These are phyloP conservation scores for Sisyra nigra DNA, from an alignment of 2,888 invertebrate species.

Conservation along the genomic window DNA sequence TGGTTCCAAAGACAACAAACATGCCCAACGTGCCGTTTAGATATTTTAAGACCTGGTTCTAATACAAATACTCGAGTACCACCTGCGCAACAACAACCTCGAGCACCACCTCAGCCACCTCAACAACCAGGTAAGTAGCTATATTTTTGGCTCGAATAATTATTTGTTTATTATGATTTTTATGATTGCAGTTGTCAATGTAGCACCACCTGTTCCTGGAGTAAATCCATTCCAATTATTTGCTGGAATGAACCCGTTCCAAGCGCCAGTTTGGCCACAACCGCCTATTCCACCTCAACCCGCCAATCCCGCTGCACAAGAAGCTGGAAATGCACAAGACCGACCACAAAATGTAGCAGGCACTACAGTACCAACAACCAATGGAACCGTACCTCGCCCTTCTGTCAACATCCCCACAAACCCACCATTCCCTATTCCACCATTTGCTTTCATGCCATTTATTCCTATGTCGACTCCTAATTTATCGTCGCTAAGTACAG, in stretches of 20 bases:
- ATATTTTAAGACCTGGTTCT: conserved; percentile 40
- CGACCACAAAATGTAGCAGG: conserved; percentile 12
- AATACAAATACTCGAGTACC: conserved; percentile 28
- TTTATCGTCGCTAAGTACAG: conserved; percentile 57
- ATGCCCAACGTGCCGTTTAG: conserved; percentile 94
- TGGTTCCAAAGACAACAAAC: conserved; percentile 99
- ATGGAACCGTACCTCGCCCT: conserved; percentile 13
- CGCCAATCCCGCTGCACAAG: neutral
- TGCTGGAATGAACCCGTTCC: conserved; percentile 9
- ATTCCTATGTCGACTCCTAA: conserved; percentile 60
- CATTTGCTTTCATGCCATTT: conserved; percentile 35
- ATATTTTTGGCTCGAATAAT: no score
- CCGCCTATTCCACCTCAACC: conserved; percentile 12
- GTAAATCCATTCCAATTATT: conserved; percentile 12
- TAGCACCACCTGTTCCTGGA: conserved; percentile 7
- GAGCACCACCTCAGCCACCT: conserved; percentile 14
- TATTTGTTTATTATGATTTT: no score
- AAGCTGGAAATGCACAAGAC: conserved; percentile 9
- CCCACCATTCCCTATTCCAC: conserved; percentile 31
- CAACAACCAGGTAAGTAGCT: conserved; percentile 8
- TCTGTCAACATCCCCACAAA: conserved; percentile 19
- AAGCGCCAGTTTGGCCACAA: conserved; percentile 16
- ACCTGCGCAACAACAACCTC: conserved; percentile 20
- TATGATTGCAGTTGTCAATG: neutral
- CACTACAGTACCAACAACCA: conserved; percentile 10